These are phyloP conservation scores for Reinhardtius hippoglossoides DNA, from an alignment of 2,113 vertebrate species.

Conservation along the genomic window DNA sequence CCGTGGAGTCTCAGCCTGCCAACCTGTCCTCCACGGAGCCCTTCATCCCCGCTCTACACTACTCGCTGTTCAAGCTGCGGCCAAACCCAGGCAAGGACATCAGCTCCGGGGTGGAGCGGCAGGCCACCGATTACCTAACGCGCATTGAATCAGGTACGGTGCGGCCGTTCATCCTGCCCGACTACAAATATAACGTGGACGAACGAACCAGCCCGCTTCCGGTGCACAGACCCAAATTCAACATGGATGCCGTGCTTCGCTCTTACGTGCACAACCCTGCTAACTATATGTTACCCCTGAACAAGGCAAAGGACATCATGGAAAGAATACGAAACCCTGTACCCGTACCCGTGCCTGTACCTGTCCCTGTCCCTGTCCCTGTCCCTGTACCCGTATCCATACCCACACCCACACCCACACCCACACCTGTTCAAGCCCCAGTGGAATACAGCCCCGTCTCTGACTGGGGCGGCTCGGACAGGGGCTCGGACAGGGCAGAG, in stretches of 20 bases:
- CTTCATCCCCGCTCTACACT: conserved; percentile 89
- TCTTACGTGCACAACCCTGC: conserved; percentile 85
- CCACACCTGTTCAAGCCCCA: conserved; percentile 20
- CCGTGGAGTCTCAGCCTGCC: conserved; percentile 64
- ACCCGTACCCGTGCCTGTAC: conserved; percentile 4
- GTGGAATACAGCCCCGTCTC: conserved; percentile 90
- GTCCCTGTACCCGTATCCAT: neutral
- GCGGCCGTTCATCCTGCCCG: conserved; percentile 82
- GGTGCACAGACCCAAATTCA: conserved; percentile 83
- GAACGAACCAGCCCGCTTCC: conserved; percentile 80
- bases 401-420: neutral
- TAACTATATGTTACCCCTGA: conserved; percentile 86
- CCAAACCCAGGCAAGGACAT: conserved; percentile 84
- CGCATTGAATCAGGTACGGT: conserved; percentile 82
- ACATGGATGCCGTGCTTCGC: conserved; percentile 81
- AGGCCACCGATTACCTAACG: conserved; percentile 86
- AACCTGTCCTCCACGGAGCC: conserved; percentile 68
- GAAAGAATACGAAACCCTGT: conserved; percentile 76
- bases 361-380: too few relatives aligned
- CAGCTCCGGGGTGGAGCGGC: conserved; percentile 85
- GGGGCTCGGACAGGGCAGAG: conserved; percentile 71
- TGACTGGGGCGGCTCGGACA: conserved; percentile 87
- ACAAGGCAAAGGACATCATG: conserved; percentile 85
- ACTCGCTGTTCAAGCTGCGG: conserved; percentile 85
- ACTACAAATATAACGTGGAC: conserved; percentile 87